These are phyloP conservation scores for Pitta sordida DNA, from an alignment of 2,113 vertebrate species.

Conservation along the genomic window DNA sequence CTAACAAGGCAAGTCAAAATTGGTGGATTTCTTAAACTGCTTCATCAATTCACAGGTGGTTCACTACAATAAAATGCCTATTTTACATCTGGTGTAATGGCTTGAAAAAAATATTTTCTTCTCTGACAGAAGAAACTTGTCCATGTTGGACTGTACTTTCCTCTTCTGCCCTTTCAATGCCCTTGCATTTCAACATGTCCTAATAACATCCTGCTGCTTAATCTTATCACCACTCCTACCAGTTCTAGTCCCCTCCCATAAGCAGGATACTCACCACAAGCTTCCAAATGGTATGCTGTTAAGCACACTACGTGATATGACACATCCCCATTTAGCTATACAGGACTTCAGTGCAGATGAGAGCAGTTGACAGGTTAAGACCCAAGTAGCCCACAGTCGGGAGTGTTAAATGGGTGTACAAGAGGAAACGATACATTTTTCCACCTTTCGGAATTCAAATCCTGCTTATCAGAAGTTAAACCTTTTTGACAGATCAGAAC, in stretches of 20 bases:
- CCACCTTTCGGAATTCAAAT: neutral
- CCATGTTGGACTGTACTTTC: neutral
- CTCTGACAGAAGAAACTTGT: neutral
- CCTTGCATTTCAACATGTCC: neutral
- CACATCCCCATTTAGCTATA: neutral
- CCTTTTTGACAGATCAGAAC: constrained; percentile 50
- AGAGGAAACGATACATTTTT: neutral
- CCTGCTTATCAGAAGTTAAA: constrained; percentile 18
- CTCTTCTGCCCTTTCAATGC: neutral
- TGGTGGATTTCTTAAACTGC: neutral
- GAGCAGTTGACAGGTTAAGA: neutral
- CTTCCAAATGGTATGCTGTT: neutral
- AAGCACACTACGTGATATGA: neutral
- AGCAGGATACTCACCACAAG: neutral
- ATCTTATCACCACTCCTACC: neutral
- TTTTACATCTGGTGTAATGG: neutral
- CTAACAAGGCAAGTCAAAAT: neutral
- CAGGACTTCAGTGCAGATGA: neutral
- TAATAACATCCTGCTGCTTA: neutral
- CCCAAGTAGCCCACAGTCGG: neutral
- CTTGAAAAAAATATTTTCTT: neutral
- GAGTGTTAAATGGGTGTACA: neutral
- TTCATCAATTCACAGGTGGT: neutral
- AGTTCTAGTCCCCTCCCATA: neutral
- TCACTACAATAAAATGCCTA: neutral